Percentiles rank a stretch among this genome's conserved stretches.
phyloP scores from a whole-genome alignment of 2,888 invertebrate species.

The Microdon myrmicae region DNA sequence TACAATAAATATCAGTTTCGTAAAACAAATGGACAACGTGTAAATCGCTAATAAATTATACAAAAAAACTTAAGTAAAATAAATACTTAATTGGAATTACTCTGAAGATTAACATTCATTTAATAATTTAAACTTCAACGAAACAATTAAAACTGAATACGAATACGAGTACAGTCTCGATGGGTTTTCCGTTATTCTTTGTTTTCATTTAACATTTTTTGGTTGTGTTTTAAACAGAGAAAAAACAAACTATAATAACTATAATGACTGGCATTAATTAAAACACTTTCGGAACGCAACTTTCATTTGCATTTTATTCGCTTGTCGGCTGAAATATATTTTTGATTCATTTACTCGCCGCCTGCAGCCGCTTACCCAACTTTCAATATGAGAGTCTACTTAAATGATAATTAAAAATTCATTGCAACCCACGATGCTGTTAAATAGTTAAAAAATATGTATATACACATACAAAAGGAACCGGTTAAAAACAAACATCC shows the following conservation, averaged over 20 bases:
- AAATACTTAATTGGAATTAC: constrained; percentile 6
- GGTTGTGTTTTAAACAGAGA: constrained; percentile 3
- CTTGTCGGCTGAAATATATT: constrained; percentile 24
- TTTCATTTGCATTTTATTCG: constrained; percentile 37
- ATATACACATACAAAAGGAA: constrained; percentile 16
- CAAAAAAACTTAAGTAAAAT: not conserved
- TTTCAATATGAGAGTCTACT: constrained; percentile 32
- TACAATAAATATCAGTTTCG: not conserved
- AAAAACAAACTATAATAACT: constrained; percentile 8
- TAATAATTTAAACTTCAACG: too few relatives aligned
- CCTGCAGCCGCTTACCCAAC: too few relatives aligned
- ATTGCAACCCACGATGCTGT: constrained; percentile 18
- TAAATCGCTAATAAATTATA: constrained; percentile 4
- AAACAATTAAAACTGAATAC: constrained; percentile 29
- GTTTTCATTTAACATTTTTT: constrained; percentile 14
- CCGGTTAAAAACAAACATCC: constrained; percentile 8
- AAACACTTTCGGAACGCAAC: constrained; percentile 12
- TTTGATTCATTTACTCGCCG: constrained; percentile 9
- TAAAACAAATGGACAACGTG: not conserved
- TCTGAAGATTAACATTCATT: constrained; percentile 20
- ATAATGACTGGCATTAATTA: constrained; percentile 22
- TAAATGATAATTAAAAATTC: constrained; percentile 50
- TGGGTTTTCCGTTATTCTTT: constrained; percentile 30
- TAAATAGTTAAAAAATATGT: constrained; percentile 1
- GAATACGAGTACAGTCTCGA: constrained; percentile 48